Base-by-base conservation (phyloP, 2,797 vertebrate genomes). In the Lacerta viridis region DNA sequence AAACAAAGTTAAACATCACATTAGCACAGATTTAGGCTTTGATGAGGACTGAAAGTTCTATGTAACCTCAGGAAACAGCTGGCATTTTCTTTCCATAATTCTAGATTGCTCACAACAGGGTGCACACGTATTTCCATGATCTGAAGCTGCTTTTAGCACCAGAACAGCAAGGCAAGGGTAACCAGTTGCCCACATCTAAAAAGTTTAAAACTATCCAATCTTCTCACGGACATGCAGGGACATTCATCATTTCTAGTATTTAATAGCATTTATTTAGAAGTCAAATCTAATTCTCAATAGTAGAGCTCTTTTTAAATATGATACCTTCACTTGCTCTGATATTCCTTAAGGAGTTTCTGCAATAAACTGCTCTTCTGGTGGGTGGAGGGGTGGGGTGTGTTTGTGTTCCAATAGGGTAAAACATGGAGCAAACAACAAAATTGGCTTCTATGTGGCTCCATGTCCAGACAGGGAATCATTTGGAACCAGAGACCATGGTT, bases 21-120 rank as follows among this genome's bases (percentile, higher is more conserved):
- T 36, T 27, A 59, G 50, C 50, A 61, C 78, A 36, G n/a, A 80
- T 36, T 59, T 36, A 80, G 77, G 59, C n/a, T 59, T 20, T 80
- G 20, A 20, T 33, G 50, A 61, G 55, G 46, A 80, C n/a, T 80
- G 50, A 80, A 80, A 59, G 78, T 55, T 80, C 78, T 59, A 33
- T n/a, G 46, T 80, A 59, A 36, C 78, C 50, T 80, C 50, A 80
- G 46, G 50, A 80, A 80, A 84, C 64, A 69, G 39, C 36, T 71
- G 36, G 59, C 17, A 33, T 61, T 46, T 79, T 46, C 46, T 33
- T 79, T 79, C 43, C n/a, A 13, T 55, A 50, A n/a, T 18, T 55
- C 77, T 55, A 50, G 25, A n/a, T 33, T 20, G 69, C 33, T 29
- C 50, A 79, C 75, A 76, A 43, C 46, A 55, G 46, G 27, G 77